Evolutionary conservation across 2,888 invertebrate species (phyloP).

Genomic region (Melanchra persicariae): DNA sequence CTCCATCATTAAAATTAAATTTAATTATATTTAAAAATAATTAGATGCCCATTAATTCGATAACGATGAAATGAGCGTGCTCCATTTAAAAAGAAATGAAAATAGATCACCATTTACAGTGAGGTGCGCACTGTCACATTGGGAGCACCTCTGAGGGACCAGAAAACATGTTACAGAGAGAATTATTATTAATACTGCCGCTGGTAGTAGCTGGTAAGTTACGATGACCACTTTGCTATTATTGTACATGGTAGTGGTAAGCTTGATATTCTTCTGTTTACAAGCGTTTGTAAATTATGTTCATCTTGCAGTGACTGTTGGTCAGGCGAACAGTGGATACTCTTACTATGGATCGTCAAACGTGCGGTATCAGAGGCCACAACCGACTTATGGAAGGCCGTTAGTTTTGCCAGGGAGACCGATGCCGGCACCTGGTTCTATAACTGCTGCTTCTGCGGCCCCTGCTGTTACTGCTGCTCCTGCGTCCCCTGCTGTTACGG

Average conservation of each 20-base stretch:
- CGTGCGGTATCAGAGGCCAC: conserved; percentile 60
- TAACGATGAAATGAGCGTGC: conserved; percentile 37
- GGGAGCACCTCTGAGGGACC: conserved; percentile 25
- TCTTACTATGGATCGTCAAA: conserved; percentile 65
- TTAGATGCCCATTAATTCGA: conserved; percentile 32
- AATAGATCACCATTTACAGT: conserved; percentile 24
- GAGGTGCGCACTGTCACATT: conserved; percentile 21
- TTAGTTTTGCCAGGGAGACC: conserved; percentile 11
- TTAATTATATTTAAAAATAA: conserved; percentile 61
- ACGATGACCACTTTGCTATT: conserved; percentile 46
- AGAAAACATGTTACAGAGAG: conserved; percentile 58
- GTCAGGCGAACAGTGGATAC: conserved; percentile 36
- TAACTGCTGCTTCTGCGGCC: background rate
- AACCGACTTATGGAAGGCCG: conserved; percentile 28
- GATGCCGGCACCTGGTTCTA: background rate
- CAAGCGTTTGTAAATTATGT: conserved; percentile 30
- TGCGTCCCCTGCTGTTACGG: background rate
- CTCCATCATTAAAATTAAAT: conserved; percentile 49
- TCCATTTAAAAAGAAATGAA: conserved; percentile 37
- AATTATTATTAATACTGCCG: conserved; percentile 68
- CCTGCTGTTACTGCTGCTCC: background rate
- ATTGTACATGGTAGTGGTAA: conserved; percentile 19
- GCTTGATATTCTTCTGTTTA: conserved; percentile 24
- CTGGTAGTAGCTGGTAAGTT: conserved; percentile 73
- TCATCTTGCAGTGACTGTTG: conserved; percentile 42